Percentiles rank a stretch among this genome's conserved stretches.
Evolutionary conservation across 2,888 invertebrate species (phyloP).

Genomic region (Synergus gifuensis): DNA sequence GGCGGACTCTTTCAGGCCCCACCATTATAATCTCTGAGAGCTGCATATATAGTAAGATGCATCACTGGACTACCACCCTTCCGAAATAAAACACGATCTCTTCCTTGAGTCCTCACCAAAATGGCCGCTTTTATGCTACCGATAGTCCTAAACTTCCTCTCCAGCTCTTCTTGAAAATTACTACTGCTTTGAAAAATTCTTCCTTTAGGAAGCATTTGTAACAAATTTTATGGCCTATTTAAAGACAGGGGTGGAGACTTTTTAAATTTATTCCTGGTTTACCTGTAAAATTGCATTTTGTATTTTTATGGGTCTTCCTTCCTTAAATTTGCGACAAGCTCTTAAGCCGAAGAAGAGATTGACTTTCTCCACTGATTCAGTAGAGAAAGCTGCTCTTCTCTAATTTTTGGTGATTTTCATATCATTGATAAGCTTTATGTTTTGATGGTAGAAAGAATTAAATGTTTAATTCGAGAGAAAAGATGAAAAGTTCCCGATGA

Average conservation of each 20-base stretch:
- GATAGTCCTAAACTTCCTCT: slow-evolving; percentile 30
- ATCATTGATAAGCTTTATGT: background rate
- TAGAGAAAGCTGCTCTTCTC: background rate
- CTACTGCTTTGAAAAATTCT: slow-evolving; percentile 18
- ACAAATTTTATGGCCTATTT: slow-evolving; percentile 19
- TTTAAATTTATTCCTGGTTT: slow-evolving; percentile 18
- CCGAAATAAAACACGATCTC: slow-evolving; percentile 35
- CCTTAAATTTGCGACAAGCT: background rate
- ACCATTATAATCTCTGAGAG: slow-evolving; percentile 58
- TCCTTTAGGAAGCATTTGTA: slow-evolving; percentile 14
- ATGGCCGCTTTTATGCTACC: slow-evolving; percentile 40
- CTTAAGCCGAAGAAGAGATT: background rate
- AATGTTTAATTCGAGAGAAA: background rate
- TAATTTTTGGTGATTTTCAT: background rate
- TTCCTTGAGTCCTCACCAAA: slow-evolving; percentile 32
- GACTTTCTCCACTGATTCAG: background rate
- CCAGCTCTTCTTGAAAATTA: slow-evolving; percentile 3
- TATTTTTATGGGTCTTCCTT: background rate
- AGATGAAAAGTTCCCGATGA: background rate
- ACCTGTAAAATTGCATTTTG: background rate
- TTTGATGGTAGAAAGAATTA: background rate
- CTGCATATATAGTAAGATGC: slow-evolving; percentile 48
- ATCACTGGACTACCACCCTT: slow-evolving; percentile 52
- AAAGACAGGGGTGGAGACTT: slow-evolving; percentile 8
- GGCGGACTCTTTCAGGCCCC: slow-evolving; percentile 67